These are phyloP conservation scores for Arnoldichthys spilopterus DNA, from an alignment of 2,797 vertebrate species.

Conservation along the genomic window DNA sequence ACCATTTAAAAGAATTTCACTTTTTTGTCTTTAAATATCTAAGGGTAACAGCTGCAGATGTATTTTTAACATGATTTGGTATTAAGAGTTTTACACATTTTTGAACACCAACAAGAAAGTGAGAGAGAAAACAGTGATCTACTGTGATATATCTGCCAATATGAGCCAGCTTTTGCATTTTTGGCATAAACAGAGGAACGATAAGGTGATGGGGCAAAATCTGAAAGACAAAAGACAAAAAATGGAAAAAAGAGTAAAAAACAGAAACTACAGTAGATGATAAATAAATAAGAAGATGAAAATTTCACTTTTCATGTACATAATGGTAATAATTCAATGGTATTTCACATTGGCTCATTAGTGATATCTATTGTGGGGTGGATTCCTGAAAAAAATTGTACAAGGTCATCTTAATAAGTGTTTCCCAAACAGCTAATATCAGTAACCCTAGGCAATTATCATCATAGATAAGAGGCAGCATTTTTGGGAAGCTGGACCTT, in stretches of 20 bases:
- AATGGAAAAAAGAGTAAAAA: not conserved
- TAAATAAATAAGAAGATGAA: conserved; percentile 34
- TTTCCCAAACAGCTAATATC: conserved; percentile 22
- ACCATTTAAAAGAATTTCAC: not conserved
- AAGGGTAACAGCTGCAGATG: conserved; percentile 18
- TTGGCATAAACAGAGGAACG: conserved; percentile 32
- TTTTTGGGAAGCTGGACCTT: conserved; percentile 6
- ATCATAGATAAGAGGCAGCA: conserved; percentile 38
- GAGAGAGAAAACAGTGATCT: conserved; percentile 53
- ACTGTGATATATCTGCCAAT: conserved; percentile 44
- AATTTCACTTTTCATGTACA: conserved; percentile 26
- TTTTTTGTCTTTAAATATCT: conserved; percentile 48
- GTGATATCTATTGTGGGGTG: conserved; percentile 17
- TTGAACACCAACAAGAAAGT: conserved; percentile 32
- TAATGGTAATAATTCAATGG: conserved; percentile 41
- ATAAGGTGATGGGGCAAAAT: not conserved
- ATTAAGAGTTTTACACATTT: conserved; percentile 25
- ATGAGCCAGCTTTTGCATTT: conserved; percentile 47
- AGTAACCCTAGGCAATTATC: conserved; percentile 10
- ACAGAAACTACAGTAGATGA: conserved; percentile 3
- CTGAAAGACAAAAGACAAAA: conserved; percentile 30
- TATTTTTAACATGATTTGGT: conserved; percentile 41
- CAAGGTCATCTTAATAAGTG: conserved; percentile 11
- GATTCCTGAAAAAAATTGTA: conserved; percentile 3
- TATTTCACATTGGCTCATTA: conserved; percentile 36